Conservation (phyloP, 2,797 vertebrate species). For the Anolis apletophallus region DNA sequence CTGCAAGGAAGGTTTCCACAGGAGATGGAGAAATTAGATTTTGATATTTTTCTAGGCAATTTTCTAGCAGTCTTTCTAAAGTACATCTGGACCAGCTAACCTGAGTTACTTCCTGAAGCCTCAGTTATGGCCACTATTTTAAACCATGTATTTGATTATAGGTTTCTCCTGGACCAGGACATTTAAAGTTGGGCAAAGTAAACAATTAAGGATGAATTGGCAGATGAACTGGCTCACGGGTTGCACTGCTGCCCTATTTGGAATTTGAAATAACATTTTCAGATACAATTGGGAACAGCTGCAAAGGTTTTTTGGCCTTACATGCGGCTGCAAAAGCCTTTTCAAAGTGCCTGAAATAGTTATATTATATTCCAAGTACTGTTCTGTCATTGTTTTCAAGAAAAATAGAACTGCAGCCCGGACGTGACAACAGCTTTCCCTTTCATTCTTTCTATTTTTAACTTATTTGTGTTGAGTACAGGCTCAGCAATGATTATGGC, state of each 20-base stretch:
- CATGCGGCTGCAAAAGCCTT: background rate
- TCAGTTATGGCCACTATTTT: background rate
- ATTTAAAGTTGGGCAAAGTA: background rate
- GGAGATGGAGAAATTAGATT: background rate
- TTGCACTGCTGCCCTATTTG: background rate
- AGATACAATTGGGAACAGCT: background rate
- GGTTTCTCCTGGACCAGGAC: background rate
- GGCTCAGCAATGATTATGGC: background rate
- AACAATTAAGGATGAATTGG: background rate
- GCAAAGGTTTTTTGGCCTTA: background rate
- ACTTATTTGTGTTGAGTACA: conserved; percentile 30
- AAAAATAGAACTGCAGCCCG: background rate
- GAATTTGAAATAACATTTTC: background rate
- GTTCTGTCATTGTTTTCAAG: conserved; percentile 4
- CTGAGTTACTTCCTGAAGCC: background rate
- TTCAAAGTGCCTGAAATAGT: background rate
- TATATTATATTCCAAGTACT: conserved; percentile 28
- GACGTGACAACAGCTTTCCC: background rate
- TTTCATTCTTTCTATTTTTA: conserved; percentile 15
- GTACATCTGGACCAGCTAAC: background rate
- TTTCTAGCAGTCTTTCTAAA: background rate
- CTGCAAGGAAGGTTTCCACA: background rate
- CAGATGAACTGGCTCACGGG: background rate
- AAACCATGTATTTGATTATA: background rate
- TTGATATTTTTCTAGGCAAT: background rate